Conservation (phyloP, 2,113 vertebrate species). For the Clupea harengus region DNA sequence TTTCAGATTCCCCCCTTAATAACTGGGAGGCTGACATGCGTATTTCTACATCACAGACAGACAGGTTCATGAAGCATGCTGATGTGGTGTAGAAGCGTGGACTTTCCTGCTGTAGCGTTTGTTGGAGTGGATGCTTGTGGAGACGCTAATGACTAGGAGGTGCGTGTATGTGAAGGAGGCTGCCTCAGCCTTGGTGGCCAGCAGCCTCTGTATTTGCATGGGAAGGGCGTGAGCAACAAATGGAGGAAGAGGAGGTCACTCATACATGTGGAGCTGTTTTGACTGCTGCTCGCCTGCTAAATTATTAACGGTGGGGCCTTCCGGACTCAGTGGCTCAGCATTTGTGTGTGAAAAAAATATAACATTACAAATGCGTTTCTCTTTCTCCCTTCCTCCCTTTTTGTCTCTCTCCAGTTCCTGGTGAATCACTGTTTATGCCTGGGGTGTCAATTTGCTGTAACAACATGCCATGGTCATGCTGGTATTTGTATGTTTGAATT, state of each 20-base stretch:
- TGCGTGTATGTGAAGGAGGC: background rate
- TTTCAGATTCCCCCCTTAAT: background rate
- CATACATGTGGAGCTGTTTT: conserved; percentile 32
- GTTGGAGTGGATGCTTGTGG: background rate
- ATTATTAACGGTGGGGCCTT: conserved; percentile 46
- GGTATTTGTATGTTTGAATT: background rate
- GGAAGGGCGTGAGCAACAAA: background rate
- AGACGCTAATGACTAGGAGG: background rate
- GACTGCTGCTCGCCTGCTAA: conserved; percentile 44
- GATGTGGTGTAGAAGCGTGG: background rate
- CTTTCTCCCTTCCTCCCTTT: conserved; percentile 19
- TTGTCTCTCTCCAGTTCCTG: background rate
- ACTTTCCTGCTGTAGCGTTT: background rate
- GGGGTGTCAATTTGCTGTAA: background rate
- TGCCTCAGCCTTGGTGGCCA: background rate
- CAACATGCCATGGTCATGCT: conserved; percentile 4
- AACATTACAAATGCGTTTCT: conserved; percentile 32
- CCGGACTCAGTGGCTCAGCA: conserved; percentile 39
- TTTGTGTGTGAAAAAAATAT: conserved; percentile 38
- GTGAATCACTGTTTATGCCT: conserved; percentile 8
- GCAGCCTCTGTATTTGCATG: background rate
- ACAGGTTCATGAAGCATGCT: background rate
- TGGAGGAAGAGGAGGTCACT: background rate
- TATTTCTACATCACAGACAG: background rate
- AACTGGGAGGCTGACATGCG: background rate